phyloP scores from a whole-genome alignment of 2,113 vertebrate species.

The Gallinago media region DNA sequence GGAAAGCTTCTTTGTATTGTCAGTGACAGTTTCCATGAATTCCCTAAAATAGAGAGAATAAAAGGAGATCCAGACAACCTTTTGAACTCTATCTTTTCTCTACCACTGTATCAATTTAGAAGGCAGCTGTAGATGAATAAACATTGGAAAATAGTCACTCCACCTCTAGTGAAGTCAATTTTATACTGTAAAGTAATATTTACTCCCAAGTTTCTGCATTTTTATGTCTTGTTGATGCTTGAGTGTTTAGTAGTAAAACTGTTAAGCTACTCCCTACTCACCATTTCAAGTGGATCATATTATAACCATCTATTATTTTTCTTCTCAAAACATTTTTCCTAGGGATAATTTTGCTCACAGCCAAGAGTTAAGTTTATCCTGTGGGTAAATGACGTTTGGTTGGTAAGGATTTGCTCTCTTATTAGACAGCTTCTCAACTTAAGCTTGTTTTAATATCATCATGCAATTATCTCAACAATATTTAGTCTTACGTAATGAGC shows the following conservation, averaged over 20 bases:
- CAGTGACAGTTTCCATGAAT: background rate
- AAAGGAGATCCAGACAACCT: background rate
- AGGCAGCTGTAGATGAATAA: background rate
- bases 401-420: background rate
- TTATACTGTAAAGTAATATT: background rate
- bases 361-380: background rate
- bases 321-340: background rate
- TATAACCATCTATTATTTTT: background rate
- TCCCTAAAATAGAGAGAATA: background rate
- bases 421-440: background rate
- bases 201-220: background rate
- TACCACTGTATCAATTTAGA: background rate
- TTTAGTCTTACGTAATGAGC: background rate
- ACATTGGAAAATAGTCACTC: constrained; percentile 9
- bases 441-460: background rate
- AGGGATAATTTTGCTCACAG: background rate
- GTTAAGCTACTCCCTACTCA: background rate
- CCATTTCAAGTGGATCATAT: background rate
- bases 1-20: constrained; percentile 20
- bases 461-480: background rate
- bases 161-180: background rate
- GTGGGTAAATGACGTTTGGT: background rate
- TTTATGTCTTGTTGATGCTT: background rate
- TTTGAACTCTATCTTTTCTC: background rate
- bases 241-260: background rate